A percentile compares a stretch with the other conserved stretches of the same genome.
Evolutionary conservation across 2,113 vertebrate species (phyloP).

Genomic region (Lepidothrix coronata): DNA sequence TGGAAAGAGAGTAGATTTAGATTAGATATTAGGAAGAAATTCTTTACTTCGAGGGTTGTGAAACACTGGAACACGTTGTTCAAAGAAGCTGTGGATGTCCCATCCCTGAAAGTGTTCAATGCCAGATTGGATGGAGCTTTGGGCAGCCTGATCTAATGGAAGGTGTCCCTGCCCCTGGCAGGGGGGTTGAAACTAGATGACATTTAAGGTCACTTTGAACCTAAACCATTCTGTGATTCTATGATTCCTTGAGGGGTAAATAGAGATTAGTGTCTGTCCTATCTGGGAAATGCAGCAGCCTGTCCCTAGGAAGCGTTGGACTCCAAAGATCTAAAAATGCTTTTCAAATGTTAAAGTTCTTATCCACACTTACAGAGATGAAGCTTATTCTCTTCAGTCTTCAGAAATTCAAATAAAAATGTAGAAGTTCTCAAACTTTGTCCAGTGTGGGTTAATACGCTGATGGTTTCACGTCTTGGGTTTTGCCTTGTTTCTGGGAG

Average conservation of each 20-base stretch:
- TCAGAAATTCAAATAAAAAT: background rate
- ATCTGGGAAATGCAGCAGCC: background rate
- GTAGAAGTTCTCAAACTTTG: background rate
- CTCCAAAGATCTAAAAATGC: background rate
- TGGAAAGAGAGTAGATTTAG: background rate
- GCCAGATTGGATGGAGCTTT: background rate
- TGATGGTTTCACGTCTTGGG: fast-evolving
- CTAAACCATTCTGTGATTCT: background rate
- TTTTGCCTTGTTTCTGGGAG: background rate
- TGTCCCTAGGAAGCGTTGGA: background rate
- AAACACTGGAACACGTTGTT: background rate
- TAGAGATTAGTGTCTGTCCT: background rate
- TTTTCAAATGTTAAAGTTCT: background rate
- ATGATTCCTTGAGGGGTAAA: background rate
- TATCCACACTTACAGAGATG: background rate
- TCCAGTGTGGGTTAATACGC: background rate
- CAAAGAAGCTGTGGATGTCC: background rate
- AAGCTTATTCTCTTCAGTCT: background rate
- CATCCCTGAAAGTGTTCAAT: background rate
- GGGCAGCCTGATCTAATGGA: background rate
- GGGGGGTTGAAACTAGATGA: background rate
- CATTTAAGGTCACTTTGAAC: background rate
- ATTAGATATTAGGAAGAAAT: background rate
- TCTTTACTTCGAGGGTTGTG: background rate
- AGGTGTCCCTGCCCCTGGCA: background rate